Base-by-base conservation (phyloP, 2,888 invertebrate species). In the Amorpha juglandis region DNA sequence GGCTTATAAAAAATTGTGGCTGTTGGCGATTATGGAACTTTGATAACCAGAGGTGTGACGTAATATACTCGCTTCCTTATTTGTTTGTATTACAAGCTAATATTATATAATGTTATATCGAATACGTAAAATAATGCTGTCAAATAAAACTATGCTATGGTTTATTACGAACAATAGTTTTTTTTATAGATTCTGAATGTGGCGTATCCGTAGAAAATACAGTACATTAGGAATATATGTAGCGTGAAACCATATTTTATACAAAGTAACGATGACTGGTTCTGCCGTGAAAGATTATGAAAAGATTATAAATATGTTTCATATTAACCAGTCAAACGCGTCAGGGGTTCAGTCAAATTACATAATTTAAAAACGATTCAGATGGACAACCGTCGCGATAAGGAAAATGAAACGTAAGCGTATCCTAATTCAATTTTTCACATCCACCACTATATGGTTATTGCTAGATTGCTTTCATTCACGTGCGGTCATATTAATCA, bases 21-120 rank as follows among this genome's bases (percentile, higher is more conserved):
- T 80, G 79, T 78, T 78, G 76, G 74, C 73, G 81, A 81, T 85
- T 86, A 86, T 83, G 76, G 77, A 82, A 74, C 80, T 82, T 79
- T 78, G 82, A 81, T 86, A 82, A 83, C 78, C 82, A 84, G 79
- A 82, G 74, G 69, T 75, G 72, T 90, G 88, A 89, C 83, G 88
- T 83, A 84, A 89, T 77, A 68, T 72, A 74, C 71, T 75, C 71
- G 78, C 86, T 89, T 87, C 84, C 86, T 86, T 79, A 77, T 75
- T 79, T 12, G 19, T 58, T 21, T 11, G 6, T 58, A 42, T 42
- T 42, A 12, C n/a, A 38, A 11, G 45, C 45, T 21, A 9, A 38
- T 16, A 8, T 35, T 38, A 19, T 4, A 42, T 58, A 19, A 19
- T 16, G 12, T 12, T 42, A 42, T 58, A 42, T 42, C 3, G 38